phyloP scores from a whole-genome alignment of 2,113 vertebrate species.

The Lophochroa leadbeateri region DNA sequence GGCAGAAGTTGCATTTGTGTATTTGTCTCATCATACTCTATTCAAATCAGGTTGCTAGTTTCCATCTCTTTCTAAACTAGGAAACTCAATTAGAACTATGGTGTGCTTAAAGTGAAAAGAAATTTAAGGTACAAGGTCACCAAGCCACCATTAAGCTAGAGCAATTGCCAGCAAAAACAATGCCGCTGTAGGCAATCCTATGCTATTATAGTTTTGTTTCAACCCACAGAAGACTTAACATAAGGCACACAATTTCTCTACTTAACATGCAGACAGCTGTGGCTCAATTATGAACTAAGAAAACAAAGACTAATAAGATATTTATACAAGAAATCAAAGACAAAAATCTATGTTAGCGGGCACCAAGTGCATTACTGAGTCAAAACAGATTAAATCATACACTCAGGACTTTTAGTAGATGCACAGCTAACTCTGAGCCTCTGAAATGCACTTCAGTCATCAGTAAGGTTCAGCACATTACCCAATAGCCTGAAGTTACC shows the following conservation, averaged over 20 bases:
- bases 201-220: conserved; percentile 2
- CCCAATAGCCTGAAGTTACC: neutral
- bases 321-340: conserved; percentile 3
- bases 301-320: conserved; percentile 8
- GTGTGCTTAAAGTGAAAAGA: conserved; percentile 24
- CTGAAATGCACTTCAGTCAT: neutral
- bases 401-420: neutral
- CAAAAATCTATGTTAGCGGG: neutral
- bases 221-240: conserved; percentile 7
- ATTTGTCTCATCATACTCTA: neutral
- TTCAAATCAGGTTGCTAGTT: conserved; percentile 9
- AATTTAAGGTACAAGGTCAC: conserved; percentile 57
- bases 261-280: conserved; percentile 39
- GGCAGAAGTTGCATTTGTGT: neutral
- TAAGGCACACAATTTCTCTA: conserved; percentile 33
- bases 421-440: neutral
- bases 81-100: neutral
- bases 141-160: conserved; percentile 30
- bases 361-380: neutral
- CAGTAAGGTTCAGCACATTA: neutral
- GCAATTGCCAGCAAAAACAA: conserved; percentile 57
- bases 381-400: neutral
- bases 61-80: conserved; percentile 9
- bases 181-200: conserved; percentile 40
- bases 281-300: conserved; percentile 36